Evolutionary conservation across 2,113 vertebrate genomes (phyloP), one percentile per base, ranked within the genome.

Genomic region (Himantopus leucocephalus): DNA sequence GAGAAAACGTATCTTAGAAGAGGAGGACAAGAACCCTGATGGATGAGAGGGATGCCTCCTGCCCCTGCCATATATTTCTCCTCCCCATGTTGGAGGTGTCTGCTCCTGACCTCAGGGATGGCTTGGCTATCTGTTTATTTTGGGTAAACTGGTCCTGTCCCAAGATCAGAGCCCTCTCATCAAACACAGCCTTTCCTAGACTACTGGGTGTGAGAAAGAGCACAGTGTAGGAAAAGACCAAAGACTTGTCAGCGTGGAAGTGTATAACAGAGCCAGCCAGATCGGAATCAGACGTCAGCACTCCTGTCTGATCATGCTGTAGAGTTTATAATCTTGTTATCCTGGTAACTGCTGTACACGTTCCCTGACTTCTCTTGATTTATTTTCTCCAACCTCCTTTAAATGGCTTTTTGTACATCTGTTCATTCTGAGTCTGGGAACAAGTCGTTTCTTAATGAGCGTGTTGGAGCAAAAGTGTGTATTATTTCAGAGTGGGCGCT

Each of bases 351-450:
- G 94, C 95, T 47, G 41, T 34, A 96, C 67, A 47, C 2, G 1
- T 89, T 94, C 67, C 88, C 88, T 0, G 1, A 82, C 91, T 97
- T 39, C 64, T 85, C 96, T 86, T 94, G 94, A 96, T 96, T 96
- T 97, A 91, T 96, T 95, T 95, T 14, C 95, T 97, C 84, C 91
- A 87, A 6, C 94, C 82, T 94, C 92, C 86, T 94, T 97, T 96
- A 97, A 95, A 95, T 96, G 91, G 88, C 86, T 91, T 92, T 97
- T 94, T 97, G 96, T 96, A 94, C 97, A 95, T 97, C 96, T 97
- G 97, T 94, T 97, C 96, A 3, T 87, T 55, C 96, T 45, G 89
- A 94, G 76, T 94, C 94, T 89, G 92, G 96, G 92, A 97, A 94
- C 94, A 10, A 96, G 94, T 78, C 29, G 1, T 78, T 95, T 79